Percentiles rank a stretch among this genome's conserved stretches.
These are phyloP conservation scores for Melanotus villosus DNA, from an alignment of 2,888 invertebrate species.

Conservation along the genomic window DNA sequence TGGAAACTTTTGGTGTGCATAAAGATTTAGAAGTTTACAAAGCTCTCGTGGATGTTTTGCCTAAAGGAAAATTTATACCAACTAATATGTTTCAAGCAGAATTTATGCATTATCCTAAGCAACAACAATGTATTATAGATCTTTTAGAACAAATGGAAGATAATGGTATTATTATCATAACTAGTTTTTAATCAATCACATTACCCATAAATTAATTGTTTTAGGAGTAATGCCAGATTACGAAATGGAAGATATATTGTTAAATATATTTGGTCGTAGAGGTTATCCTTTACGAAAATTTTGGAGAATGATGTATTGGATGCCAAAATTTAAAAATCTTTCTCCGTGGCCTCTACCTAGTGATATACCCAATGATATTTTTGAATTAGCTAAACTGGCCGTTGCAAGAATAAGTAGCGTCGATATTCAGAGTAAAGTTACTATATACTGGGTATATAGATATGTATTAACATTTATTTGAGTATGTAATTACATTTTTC, in stretches of 20 bases:
- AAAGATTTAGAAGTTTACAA: constrained; percentile 91
- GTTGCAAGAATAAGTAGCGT: constrained; percentile 87
- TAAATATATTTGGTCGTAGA: constrained; percentile 86
- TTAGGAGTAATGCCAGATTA: constrained; percentile 91
- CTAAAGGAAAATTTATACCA: constrained; percentile 91
- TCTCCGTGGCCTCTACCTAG: constrained; percentile 90
- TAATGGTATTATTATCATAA: constrained; percentile 73
- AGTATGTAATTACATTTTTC: no score
- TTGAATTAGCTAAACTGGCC: constrained; percentile 86
- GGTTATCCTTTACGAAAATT: constrained; percentile 82
- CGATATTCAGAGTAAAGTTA: constrained; percentile 80
- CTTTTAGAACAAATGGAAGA: constrained; percentile 96
- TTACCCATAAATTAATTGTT: constrained; percentile 44
- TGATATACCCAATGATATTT: constrained; percentile 81
- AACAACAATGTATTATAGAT: constrained; percentile 94
- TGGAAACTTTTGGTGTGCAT: constrained; percentile 92
- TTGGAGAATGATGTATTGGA: constrained; percentile 90
- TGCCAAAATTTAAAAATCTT: constrained; percentile 93
- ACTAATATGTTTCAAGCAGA: constrained; percentile 87
- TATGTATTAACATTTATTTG: not conserved
- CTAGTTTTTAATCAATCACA: not conserved
- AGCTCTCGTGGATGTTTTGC: constrained; percentile 86
- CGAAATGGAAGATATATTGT: constrained; percentile 87
- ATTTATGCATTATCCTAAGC: constrained; percentile 95
- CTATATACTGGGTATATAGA: constrained; percentile 73